Conservation (phyloP, 2,113 vertebrate species). For the Cheilinus undulatus region DNA sequence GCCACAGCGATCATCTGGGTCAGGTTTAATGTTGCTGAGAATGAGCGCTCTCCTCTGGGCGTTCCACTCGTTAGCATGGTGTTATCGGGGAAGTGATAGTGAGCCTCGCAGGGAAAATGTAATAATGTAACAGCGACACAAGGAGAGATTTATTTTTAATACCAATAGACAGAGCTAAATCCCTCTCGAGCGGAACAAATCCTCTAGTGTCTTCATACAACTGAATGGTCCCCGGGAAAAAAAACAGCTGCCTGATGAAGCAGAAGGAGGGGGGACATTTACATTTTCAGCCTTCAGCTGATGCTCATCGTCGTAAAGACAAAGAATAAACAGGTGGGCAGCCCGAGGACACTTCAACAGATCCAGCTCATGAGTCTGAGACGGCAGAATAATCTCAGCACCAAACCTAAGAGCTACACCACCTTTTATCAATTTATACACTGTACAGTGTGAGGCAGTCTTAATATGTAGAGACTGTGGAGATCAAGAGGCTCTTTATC, state of each 20-base stretch:
- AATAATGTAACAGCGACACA: constrained; percentile 62
- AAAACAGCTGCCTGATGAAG: constrained; percentile 34
- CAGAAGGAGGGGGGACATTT: constrained; percentile 23
- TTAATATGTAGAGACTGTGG: not conserved
- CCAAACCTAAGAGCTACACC: too few species aligned
- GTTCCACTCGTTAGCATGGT: constrained; percentile 42
- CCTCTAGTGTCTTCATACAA: constrained; percentile 61
- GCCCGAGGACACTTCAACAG: constrained; percentile 30
- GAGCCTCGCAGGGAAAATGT: constrained; percentile 56
- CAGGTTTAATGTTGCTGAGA: constrained; percentile 51
- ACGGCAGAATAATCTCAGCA: not conserved
- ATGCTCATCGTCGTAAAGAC: constrained; percentile 1
- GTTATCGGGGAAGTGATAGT: constrained; percentile 36
- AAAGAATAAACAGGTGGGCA: constrained; percentile 28
- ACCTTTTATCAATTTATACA: too few species aligned
- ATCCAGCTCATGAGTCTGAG: constrained; percentile 11
- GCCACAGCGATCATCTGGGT: constrained; percentile 56
- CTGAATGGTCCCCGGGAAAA: constrained; percentile 36
- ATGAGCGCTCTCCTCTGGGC: constrained; percentile 48
- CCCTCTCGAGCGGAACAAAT: constrained; percentile 73
- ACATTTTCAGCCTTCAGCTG: constrained; percentile 27
- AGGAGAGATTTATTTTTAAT: constrained; percentile 79
- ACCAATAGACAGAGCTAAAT: constrained; percentile 73
- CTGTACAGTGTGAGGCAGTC: not conserved
- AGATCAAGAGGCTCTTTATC: constrained; percentile 15